These are phyloP conservation scores for Phallusia fumigata DNA, from an alignment of 23 tunicate species.

Conservation along the genomic window DNA sequence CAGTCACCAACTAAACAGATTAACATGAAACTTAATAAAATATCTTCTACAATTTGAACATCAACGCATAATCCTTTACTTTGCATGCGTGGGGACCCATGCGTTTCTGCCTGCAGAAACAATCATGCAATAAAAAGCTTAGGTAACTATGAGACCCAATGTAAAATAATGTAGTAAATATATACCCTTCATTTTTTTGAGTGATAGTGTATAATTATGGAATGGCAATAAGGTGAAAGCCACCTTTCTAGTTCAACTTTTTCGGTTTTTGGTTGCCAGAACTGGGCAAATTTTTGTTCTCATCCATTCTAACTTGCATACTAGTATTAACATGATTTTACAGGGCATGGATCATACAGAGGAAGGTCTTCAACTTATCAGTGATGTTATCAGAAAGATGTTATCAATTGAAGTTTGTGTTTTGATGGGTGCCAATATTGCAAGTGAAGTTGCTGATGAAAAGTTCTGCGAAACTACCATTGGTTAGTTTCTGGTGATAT, in stretches of 20 bases:
- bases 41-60: too few species aligned
- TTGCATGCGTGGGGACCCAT: too few species aligned
- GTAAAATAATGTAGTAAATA: too few species aligned
- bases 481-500: conserved; percentile 42
- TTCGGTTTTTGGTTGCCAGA: not conserved
- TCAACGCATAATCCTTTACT: too few species aligned
- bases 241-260: not conserved
- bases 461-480: conserved; percentile 96
- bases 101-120: too few species aligned
- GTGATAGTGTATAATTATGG: too few species aligned
- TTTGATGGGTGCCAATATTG: conserved; percentile 98
- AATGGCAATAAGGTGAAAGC: too few species aligned
- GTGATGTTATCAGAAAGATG: conserved; percentile 69
- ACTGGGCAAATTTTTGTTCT: not conserved
- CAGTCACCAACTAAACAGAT: too few species aligned
- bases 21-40: too few species aligned
- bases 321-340: not conserved
- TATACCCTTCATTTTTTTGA: too few species aligned
- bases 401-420: conserved; percentile 80
- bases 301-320: not conserved
- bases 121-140: too few species aligned
- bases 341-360: conserved; percentile 93
- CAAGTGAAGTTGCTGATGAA: conserved; percentile 90
- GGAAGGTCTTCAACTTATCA: conserved; percentile 83
- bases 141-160: too few species aligned